Evolutionary conservation across 2,797 vertebrate species (phyloP), one percentile per base, ranked within the genome.

Genomic region (Pangasius djambal): DNA sequence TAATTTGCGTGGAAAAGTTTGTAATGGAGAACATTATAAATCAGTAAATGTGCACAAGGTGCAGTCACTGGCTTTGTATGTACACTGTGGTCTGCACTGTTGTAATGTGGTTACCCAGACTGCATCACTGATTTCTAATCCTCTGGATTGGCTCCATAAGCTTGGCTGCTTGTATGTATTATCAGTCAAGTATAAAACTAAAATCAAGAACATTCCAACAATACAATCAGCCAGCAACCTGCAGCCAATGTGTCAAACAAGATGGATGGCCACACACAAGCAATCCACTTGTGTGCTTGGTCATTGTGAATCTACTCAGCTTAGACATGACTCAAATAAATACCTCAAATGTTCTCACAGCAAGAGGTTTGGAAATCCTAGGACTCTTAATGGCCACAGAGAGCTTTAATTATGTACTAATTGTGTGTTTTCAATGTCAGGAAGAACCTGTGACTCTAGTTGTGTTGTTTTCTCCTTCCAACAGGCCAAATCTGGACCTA

Each of bases 221-320:
- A 31, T 50, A 79, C 77, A 79, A 57, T 81, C n/a, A 81, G 22
- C 20, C 50, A 57, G 31, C 10, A 40, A 75, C 52, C 78, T 34
- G 78, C 78, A 81, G 78, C 52, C 78, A 25, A 34, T 2, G 52
- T 81, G 78, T 57, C 78, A 81, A 57, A 37, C 52, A 34, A 57
- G 78, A 81, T 57, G 78, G 52, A 81, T 81, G 78, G 16, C 50
- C 50, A 34, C n/a, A 9, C 8, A 20, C 77, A 55, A 34, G 48
- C 15, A 10, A 57, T 57, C 78, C 78, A 57, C 52, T 34, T 22
- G 52, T 81, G 31, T 55, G 31, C 78, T 34, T 20, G 52, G 18
- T 31, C n/a, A 77, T 15, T 78, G 31, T 7, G 18, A 16, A 31
- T 52, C 50, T 55, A 16, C 50, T 52, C 50, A 55, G 50, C 16